Evolutionary conservation across 2,797 vertebrate species (phyloP).

Genomic region (Coregonus ussuriensis): DNA sequence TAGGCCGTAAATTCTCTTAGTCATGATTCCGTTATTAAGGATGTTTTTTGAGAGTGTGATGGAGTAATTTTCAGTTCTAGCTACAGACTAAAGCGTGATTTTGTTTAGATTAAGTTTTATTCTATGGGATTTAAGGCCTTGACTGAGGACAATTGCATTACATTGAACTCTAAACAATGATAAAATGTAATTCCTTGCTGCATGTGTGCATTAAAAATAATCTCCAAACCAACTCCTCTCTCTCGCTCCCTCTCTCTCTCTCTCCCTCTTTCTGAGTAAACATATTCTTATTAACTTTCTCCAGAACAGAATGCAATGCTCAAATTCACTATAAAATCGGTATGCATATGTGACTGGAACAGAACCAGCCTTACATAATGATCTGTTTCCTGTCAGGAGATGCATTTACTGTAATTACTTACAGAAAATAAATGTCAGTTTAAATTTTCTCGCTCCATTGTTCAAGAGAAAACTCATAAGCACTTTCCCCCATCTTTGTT

Average conservation of each 20-base stretch:
- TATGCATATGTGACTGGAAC: conserved; percentile 9
- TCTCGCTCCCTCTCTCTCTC: neutral
- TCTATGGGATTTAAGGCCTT: neutral
- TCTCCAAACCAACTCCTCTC: neutral
- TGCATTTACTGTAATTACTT: neutral
- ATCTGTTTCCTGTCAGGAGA: neutral
- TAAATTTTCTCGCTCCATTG: conserved; percentile 7
- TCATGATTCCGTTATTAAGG: conserved; percentile 11
- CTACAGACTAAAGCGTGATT: neutral
- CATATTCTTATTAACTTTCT: neutral
- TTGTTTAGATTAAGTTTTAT: neutral
- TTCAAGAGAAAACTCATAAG: neutral
- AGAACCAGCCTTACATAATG: neutral
- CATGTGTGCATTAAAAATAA: neutral
- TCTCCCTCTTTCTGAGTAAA: neutral
- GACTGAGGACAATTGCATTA: neutral
- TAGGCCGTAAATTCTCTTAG: conserved; percentile 1
- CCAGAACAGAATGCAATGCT: neutral
- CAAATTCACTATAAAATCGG: conserved; percentile 1
- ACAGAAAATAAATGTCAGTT: conserved; percentile 17
- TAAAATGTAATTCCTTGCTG: neutral
- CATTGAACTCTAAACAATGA: neutral
- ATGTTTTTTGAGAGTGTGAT: neutral
- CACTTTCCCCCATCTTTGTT: neutral
- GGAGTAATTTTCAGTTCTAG: neutral